Conservation (phyloP, 2,113 vertebrate species). For the Mormyrus lacerda region DNA sequence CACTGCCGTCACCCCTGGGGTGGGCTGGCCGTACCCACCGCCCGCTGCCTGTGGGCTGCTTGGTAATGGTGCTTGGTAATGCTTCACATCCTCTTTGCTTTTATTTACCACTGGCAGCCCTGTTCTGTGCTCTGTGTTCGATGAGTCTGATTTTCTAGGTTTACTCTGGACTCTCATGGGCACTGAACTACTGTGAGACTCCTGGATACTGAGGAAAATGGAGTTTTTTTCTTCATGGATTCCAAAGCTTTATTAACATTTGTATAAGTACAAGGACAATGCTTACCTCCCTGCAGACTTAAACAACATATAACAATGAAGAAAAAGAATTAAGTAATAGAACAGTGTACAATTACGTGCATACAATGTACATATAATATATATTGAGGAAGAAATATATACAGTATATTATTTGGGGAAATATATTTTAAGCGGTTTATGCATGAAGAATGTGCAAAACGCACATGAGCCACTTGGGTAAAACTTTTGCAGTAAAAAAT, state of each 20-base stretch:
- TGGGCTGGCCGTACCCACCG: neutral
- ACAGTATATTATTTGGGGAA: neutral
- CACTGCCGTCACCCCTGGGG: neutral
- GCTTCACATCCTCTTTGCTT: constrained; percentile 45
- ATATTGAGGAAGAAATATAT: neutral
- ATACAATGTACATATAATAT: neutral
- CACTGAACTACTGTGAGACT: constrained; percentile 28
- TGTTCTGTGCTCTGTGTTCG: constrained; percentile 8
- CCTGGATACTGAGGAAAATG: neutral
- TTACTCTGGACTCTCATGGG: constrained; percentile 28
- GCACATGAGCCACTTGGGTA: no score
- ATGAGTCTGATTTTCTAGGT: constrained; percentile 36
- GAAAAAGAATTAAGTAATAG: neutral
- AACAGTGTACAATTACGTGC: neutral
- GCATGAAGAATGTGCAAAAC: neutral
- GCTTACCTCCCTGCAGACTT: neutral
- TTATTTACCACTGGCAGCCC: constrained; percentile 49
- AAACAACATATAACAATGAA: neutral
- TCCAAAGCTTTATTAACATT: neutral
- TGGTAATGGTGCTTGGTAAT: constrained; percentile 35
- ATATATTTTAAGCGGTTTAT: neutral
- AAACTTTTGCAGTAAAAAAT: neutral
- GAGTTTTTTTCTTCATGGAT: neutral
- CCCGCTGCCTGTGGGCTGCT: constrained; percentile 31
- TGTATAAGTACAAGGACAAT: neutral